A percentile compares a stretch with the other conserved stretches of the same genome.
Evolutionary conservation across 1,140 invertebrate genomes (phyloP).

Genomic region (Hestina assimilis): DNA sequence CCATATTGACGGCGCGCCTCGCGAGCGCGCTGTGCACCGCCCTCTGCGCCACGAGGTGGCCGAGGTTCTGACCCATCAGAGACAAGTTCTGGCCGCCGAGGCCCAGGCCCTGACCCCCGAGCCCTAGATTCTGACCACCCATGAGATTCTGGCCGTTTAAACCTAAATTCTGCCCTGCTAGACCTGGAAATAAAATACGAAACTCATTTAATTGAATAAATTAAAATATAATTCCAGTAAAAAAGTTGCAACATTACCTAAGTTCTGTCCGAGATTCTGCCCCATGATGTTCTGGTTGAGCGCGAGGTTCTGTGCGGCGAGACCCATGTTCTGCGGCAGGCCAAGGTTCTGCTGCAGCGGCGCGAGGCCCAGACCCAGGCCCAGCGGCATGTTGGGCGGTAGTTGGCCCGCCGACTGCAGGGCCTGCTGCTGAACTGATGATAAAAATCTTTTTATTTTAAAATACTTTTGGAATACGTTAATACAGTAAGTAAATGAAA

Average conservation of each 20-base stretch:
- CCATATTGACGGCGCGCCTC: slow-evolving; percentile 50
- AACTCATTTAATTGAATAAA: not conserved
- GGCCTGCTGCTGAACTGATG: slow-evolving; percentile 60
- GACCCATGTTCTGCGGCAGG: slow-evolving; percentile 49
- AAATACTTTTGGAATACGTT: slow-evolving; percentile 1
- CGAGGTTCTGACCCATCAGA: slow-evolving; percentile 56
- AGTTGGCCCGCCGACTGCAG: slow-evolving; percentile 49
- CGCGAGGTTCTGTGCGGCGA: slow-evolving; percentile 46
- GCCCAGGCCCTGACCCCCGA: slow-evolving; percentile 35
- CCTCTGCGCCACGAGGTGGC: slow-evolving; percentile 54
- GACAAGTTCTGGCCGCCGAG: slow-evolving; percentile 46
- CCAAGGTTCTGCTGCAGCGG: slow-evolving; percentile 42
- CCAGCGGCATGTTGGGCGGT: slow-evolving; percentile 41
- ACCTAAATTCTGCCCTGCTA: slow-evolving; percentile 57
- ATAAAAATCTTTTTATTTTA: not conserved
- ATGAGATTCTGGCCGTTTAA: slow-evolving; percentile 59
- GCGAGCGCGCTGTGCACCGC: slow-evolving; percentile 55
- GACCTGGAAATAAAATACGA: slow-evolving; percentile 33
- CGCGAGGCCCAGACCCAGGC: slow-evolving; percentile 36
- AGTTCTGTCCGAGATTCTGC: slow-evolving; percentile 59
- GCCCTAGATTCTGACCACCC: slow-evolving; percentile 41
- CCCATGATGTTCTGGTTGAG: slow-evolving; percentile 65
- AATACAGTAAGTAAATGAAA: not conserved
- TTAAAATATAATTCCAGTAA: not conserved
- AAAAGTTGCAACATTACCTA: slow-evolving; percentile 33